Base-by-base conservation (phyloP, 2,113 vertebrate species). In the Tragelaphus buxtoni region DNA sequence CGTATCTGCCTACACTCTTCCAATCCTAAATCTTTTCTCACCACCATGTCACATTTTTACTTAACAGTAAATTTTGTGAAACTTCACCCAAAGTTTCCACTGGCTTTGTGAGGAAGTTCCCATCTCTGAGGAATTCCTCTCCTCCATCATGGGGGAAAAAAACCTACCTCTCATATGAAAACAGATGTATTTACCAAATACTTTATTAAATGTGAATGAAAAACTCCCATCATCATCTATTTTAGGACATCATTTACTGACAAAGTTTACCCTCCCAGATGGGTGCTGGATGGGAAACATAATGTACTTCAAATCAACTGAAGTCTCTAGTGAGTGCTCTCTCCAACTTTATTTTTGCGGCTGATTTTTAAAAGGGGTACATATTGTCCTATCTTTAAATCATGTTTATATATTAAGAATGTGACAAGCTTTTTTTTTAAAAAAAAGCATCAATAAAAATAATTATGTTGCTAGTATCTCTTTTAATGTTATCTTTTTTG, bases 91-190 rank as follows among this genome's bases (percentile, higher is more conserved):
- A 79, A 94, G 18, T 94, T 91, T 91, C 95, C 58, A 77, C 42
- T 58, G 77, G 22, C 60, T 95, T 24, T 81, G 11, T 9, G 28
- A 94, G 80, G 58, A 98, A 98, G 55, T 95, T 95, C 87, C 83
- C 80, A 65, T n/a, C 81, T 82, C 72, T 81, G 30, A 60, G 8
- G 22, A 92, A 93, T 90, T 90, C 56, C 86, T 93, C 45, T 91
- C 45, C 17, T 32, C n/a, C 60, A 90, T 53, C 30, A 81, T 12
- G 22, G 51, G 74, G 89, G 3, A 5, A 12, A 88, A 93, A 97
- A 32, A 26, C 69, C n/a, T 49, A 87, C 63, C 32, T 69, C 47
- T 9, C 74, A 26, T 88, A 58, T 91, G 32, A 89, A 96, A 97
- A 91, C 7, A 58, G 53, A 74, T n/a, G 35, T 26, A n/a, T 30